Percentiles rank a stretch among this genome's conserved stretches.
Conservation (phyloP, 2,113 vertebrate genomes). For the Saimiri boliviensis region DNA sequence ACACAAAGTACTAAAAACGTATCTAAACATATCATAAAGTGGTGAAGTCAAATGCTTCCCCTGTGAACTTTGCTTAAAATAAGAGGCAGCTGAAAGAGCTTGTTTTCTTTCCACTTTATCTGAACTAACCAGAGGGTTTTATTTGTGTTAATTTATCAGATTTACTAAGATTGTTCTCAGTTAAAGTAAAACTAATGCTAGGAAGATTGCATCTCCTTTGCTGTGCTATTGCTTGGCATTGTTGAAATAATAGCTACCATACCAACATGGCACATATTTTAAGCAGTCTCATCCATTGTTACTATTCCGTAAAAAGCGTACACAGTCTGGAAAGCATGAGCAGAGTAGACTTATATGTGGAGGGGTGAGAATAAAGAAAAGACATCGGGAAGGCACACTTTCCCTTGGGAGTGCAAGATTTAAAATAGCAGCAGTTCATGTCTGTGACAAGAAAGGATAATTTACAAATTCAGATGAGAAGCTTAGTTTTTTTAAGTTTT, state of each 20-base stretch:
- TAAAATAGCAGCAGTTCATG: background rate
- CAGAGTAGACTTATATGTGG: background rate
- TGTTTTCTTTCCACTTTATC: slow-evolving; percentile 39
- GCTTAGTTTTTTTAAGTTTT: background rate
- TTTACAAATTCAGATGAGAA: background rate
- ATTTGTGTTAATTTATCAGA: slow-evolving; percentile 58
- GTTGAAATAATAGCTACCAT: background rate
- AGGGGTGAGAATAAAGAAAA: background rate
- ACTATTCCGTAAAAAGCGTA: background rate
- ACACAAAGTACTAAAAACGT: background rate
- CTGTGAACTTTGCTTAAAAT: slow-evolving; percentile 39
- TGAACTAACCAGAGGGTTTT: slow-evolving; percentile 5
- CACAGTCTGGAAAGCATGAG: background rate
- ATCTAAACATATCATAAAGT: background rate
- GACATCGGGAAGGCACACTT: background rate
- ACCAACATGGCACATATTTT: background rate
- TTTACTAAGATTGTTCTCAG: slow-evolving; percentile 25
- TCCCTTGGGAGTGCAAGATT: background rate
- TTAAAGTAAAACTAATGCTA: slow-evolving; percentile 35
- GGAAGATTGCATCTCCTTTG: background rate
- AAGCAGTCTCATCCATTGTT: background rate
- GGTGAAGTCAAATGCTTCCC: background rate
- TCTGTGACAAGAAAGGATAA: background rate
- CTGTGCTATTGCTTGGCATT: background rate
- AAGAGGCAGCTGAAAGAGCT: slow-evolving; percentile 29